These are phyloP conservation scores for Remorina albescens DNA, from an alignment of 2,797 vertebrate species.

Conservation along the genomic window DNA sequence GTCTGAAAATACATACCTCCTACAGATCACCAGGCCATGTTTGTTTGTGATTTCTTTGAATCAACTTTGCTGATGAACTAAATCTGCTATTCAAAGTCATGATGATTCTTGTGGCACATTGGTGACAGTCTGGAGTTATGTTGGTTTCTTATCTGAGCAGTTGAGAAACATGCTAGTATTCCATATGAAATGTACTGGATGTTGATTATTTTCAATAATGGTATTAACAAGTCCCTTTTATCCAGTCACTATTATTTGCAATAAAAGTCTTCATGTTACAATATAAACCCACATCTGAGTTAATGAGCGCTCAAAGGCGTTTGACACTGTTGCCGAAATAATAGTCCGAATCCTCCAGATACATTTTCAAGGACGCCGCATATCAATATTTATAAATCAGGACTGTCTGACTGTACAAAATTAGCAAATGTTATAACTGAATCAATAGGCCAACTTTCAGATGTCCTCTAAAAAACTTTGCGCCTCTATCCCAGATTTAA, in stretches of 20 bases:
- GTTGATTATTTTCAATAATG: constrained; percentile 79
- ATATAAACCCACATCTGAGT: constrained; percentile 76
- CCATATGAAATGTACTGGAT: constrained; percentile 83
- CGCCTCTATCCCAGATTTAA: not conserved
- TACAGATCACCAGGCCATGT: constrained; percentile 67
- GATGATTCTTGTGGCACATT: constrained; percentile 78
- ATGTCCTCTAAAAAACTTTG: not conserved
- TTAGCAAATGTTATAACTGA: not conserved
- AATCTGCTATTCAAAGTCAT: constrained; percentile 72
- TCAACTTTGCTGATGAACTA: constrained; percentile 67
- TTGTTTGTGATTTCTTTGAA: constrained; percentile 75
- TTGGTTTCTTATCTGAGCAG: constrained; percentile 77
- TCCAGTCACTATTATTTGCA: constrained; percentile 81
- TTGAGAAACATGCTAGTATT: constrained; percentile 77
- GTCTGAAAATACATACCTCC: constrained; percentile 76
- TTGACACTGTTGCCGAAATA: constrained; percentile 16
- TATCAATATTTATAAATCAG: not conserved
- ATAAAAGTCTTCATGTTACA: constrained; percentile 84
- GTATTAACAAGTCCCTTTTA: constrained; percentile 82
- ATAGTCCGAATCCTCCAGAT: not conserved
- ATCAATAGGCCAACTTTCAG: not conserved
- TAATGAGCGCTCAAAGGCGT: constrained; percentile 65
- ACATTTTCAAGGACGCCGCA: not conserved
- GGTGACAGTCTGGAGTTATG: constrained; percentile 78
- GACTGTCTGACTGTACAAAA: not conserved